These are phyloP conservation scores for Protonibea diacanthus DNA, from an alignment of 2,797 vertebrate genomes.

Conservation along the genomic window DNA sequence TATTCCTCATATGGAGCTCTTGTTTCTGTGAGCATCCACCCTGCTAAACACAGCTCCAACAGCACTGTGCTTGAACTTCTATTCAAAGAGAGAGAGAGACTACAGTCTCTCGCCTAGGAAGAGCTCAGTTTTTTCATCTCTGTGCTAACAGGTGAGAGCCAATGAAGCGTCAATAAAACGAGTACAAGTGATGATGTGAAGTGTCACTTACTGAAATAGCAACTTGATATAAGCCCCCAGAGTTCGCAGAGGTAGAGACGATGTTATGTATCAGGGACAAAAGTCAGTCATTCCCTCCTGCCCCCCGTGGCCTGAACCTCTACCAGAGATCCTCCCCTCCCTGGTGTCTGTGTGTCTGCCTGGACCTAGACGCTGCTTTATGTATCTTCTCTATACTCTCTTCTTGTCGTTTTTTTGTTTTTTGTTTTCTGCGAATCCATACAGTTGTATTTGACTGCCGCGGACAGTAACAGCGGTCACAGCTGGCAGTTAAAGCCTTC, in stretches of 20 bases:
- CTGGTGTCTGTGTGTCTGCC: slow-evolving; percentile 66
- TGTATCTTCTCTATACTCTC: slow-evolving; percentile 88
- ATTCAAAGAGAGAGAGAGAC: background rate
- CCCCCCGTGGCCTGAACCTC: slow-evolving; percentile 42
- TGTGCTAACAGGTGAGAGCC: background rate
- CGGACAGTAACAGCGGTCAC: slow-evolving; percentile 94
- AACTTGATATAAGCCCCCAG: background rate
- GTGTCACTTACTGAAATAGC: background rate
- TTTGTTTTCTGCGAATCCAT: slow-evolving; percentile 85
- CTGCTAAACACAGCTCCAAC: background rate
- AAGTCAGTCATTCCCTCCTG: slow-evolving; percentile 44
- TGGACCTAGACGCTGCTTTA: slow-evolving; percentile 75
- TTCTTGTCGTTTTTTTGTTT: slow-evolving; percentile 83
- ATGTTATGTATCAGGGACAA: slow-evolving; percentile 9
- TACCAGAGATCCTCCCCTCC: slow-evolving; percentile 50
- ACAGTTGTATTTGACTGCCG: slow-evolving; percentile 97
- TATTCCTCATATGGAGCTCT: background rate
- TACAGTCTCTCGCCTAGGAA: background rate
- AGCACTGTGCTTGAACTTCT: background rate
- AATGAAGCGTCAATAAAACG: background rate
- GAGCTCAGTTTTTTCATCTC: background rate
- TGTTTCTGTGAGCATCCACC: slow-evolving; percentile 2
- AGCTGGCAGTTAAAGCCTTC: slow-evolving; percentile 98
- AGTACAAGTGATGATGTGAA: too few relatives aligned
- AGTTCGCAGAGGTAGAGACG: slow-evolving; percentile 3